These are phyloP conservation scores for Porites cylindrica DNA, from an alignment of 92 coral and sea anemone species.

Conservation along the genomic window DNA sequence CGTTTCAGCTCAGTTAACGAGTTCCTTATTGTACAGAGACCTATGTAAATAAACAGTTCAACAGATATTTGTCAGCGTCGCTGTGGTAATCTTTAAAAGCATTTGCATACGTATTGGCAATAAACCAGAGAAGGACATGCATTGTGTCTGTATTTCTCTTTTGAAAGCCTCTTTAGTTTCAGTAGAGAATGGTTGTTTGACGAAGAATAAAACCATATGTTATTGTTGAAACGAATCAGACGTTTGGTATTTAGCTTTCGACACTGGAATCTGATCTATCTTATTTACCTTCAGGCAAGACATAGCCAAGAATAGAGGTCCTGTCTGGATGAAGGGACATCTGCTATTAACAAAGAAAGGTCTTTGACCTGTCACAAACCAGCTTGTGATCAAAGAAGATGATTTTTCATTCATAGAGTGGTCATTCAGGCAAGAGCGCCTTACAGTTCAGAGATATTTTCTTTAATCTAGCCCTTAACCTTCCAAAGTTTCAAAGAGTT, in stretches of 20 bases:
- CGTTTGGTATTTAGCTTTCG: constrained; percentile 4
- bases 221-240: background rate
- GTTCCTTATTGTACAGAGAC: background rate
- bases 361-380: background rate
- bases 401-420: background rate
- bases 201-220: too few species aligned
- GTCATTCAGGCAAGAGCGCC: background rate
- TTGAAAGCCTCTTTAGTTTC: background rate
- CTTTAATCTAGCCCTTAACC: too few species aligned
- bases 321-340: background rate
- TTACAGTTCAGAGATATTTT: background rate
- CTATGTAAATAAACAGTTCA: background rate
- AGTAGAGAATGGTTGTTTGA: background rate
- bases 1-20: background rate
- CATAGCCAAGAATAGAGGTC: background rate
- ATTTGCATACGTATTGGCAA: background rate
- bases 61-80: too few species aligned
- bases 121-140: background rate
- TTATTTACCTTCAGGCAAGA: constrained; percentile 29
- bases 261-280: background rate
- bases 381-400: background rate
- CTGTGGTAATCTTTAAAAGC: background rate
- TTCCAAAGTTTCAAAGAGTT: too few species aligned
- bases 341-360: background rate
- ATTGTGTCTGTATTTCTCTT: background rate